phyloP scores from a whole-genome alignment of 2,888 invertebrate genomes.

The Malthinus flaveolus region DNA sequence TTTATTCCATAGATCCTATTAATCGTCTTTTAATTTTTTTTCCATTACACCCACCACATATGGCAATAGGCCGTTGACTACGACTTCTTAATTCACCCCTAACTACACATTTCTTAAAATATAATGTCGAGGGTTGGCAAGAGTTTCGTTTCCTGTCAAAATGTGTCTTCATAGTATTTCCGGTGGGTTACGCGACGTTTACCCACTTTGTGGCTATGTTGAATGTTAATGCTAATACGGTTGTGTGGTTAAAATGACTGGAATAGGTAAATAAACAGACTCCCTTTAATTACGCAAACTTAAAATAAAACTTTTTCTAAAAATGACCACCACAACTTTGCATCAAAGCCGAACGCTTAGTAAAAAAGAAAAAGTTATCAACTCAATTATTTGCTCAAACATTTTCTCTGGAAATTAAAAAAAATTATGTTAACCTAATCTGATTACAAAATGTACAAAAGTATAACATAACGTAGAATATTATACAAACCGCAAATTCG shows the following conservation, averaged over 20 bases:
- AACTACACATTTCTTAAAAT: slow-evolving; percentile 28
- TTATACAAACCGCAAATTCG: not conserved
- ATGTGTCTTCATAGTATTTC: slow-evolving; percentile 21
- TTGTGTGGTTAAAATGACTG: slow-evolving; percentile 15
- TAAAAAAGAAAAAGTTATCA: too few species aligned
- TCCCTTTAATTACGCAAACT: not conserved
- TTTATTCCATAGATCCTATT: slow-evolving; percentile 22
- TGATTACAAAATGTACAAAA: slow-evolving; percentile 6
- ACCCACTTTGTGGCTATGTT: slow-evolving; percentile 22
- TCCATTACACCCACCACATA: slow-evolving; percentile 27
- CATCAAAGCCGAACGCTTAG: too few species aligned
- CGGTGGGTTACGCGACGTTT: slow-evolving; percentile 23
- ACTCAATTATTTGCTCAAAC: too few species aligned
- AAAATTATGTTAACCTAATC: slow-evolving; percentile 2
- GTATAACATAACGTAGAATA: slow-evolving; percentile 1
- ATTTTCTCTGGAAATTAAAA: not conserved
- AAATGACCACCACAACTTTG: slow-evolving; percentile 14
- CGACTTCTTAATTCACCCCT: slow-evolving; percentile 21
- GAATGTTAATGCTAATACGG: slow-evolving; percentile 23
- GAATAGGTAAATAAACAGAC: slow-evolving; percentile 18
- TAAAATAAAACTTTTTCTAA: slow-evolving; percentile 13
- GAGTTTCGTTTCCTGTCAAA: slow-evolving; percentile 27
- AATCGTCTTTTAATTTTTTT: slow-evolving; percentile 26
- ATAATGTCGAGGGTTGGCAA: slow-evolving; percentile 20
- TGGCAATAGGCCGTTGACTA: slow-evolving; percentile 28